These are phyloP conservation scores for Apogon hyalosoma DNA, from an alignment of 2,797 vertebrate species.

Conservation along the genomic window DNA sequence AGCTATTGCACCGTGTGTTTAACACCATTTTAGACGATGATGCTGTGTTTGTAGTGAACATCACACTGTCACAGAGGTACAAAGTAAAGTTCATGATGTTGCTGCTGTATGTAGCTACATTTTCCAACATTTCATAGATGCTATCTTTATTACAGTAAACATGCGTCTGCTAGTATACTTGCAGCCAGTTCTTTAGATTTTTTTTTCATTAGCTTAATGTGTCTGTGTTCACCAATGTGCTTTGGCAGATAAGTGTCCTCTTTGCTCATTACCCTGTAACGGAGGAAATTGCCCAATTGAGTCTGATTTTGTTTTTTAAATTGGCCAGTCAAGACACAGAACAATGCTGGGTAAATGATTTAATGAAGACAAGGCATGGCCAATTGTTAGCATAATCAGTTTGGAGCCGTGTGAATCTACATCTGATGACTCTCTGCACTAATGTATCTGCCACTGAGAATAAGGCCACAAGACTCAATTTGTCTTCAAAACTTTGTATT, in stretches of 20 bases:
- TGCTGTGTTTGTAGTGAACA: constrained; percentile 15
- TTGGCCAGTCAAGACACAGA: constrained; percentile 39
- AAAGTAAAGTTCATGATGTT: constrained; percentile 27
- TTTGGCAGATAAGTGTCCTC: constrained; percentile 26
- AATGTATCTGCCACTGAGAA: constrained; percentile 32
- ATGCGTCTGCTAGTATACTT: constrained; percentile 4
- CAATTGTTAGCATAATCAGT: constrained; percentile 42
- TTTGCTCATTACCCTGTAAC: constrained; percentile 20
- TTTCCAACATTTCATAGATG: constrained; percentile 19
- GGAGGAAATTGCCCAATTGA: constrained; percentile 39
- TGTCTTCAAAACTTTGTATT: constrained; percentile 25
- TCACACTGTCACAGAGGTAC: constrained; percentile 8
- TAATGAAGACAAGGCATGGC: constrained; percentile 40
- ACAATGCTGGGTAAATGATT: constrained; percentile 31
- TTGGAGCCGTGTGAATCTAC: constrained; percentile 26
- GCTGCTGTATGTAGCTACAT: constrained; percentile 9
- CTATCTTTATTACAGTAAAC: neutral
- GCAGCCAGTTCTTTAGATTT: neutral
- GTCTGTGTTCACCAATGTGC: constrained; percentile 16
- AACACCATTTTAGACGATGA: constrained; percentile 7
- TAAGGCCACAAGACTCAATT: constrained; percentile 31
- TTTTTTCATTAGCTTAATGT: constrained; percentile 1
- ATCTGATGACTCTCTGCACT: constrained; percentile 20
- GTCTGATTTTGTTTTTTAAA: constrained; percentile 48
- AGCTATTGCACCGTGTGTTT: neutral